Base-by-base conservation (phyloP, 2,888 invertebrate genomes). In the Erebia palarica region DNA sequence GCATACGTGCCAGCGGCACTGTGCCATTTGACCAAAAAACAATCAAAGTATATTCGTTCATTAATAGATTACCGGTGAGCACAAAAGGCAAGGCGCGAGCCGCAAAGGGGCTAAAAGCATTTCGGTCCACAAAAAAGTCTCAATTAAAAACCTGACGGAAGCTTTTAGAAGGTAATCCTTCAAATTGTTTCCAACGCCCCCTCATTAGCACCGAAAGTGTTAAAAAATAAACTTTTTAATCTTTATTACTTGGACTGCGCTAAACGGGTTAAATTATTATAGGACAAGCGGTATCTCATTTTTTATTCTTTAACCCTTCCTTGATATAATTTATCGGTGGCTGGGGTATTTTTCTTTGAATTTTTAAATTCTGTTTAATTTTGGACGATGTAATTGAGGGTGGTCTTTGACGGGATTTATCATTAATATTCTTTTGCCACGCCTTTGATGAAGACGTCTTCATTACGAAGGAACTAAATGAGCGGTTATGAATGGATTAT, bases 161-260 rank as follows among this genome's bases (percentile, higher is more conserved):
- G 93, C 93, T 93, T 93, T 93, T 93, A 93, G 93, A 92, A 90
- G 91, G 93, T 92, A 93, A 93, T 93, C 92, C 92, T 87, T 93
- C 92, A 93, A 92, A 93, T 93, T 92, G 93, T 93, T 93, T 93
- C 89, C 89, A 90, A 91, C 93, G 91, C 93, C 93, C 92, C 92
- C 91, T 93, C 93, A 93, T 93, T 93, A 93, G 88, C 93, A 90
- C 93, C 88, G 86, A 91, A 90, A 93, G 93, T 93, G 93, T 93
- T 93, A 92, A 93, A 92, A 91, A 91, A 91, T 91, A 91, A 92
- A 92, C 92, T 93, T 93, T 92, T 93, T 93, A 93, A 93, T 93
- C 93, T 93, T 93, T 93, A 93, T 93, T 92, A 92, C 91, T 90
- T 86, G 60, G 89, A 87, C 89, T 87, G 81, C 87, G 91, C 87